Evolutionary conservation across 2,888 invertebrate species (phyloP).

Genomic region (Cataglyphis altisquamis): DNA sequence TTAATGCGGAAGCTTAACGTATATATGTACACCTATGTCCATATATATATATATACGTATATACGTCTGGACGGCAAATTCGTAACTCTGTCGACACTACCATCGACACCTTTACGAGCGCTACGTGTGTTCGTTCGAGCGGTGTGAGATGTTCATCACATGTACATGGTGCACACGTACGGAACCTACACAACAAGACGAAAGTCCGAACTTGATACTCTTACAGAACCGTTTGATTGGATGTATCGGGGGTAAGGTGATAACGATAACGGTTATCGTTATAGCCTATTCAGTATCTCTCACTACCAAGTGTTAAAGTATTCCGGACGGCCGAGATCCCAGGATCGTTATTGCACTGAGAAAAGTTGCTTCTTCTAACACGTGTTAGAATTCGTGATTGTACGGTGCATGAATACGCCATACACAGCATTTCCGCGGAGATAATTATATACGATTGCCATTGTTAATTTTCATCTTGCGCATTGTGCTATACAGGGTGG

Average conservation of each 20-base stretch:
- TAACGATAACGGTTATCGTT: conserved; percentile 82
- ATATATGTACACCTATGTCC: not conserved
- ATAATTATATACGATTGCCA: conserved; percentile 16
- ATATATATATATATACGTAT: not conserved
- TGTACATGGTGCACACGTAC: not conserved
- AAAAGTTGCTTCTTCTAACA: conserved; percentile 64
- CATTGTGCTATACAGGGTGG: not conserved
- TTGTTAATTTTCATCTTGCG: conserved; percentile 30
- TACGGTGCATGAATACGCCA: conserved; percentile 2
- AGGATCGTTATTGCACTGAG: conserved; percentile 71
- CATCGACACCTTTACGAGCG: conserved; percentile 33
- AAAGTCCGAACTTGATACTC: conserved; percentile 27
- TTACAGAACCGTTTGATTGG: conserved; percentile 74
- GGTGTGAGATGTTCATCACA: conserved; percentile 21
- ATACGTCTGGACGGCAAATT: not conserved
- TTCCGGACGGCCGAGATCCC: conserved; percentile 54
- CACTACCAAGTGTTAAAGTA: conserved; percentile 70
- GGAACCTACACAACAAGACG: not conserved
- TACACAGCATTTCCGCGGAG: not conserved
- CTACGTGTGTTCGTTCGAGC: conserved; percentile 15
- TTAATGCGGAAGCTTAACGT: conserved; percentile 22
- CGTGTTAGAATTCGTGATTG: conserved; percentile 30
- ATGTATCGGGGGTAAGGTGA: conserved; percentile 71
- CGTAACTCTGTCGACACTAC: conserved; percentile 2
- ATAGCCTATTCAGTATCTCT: conserved; percentile 75